These are phyloP conservation scores for Enteromius anoplus DNA, from an alignment of 2,797 vertebrate genomes.

Conservation along the genomic window DNA sequence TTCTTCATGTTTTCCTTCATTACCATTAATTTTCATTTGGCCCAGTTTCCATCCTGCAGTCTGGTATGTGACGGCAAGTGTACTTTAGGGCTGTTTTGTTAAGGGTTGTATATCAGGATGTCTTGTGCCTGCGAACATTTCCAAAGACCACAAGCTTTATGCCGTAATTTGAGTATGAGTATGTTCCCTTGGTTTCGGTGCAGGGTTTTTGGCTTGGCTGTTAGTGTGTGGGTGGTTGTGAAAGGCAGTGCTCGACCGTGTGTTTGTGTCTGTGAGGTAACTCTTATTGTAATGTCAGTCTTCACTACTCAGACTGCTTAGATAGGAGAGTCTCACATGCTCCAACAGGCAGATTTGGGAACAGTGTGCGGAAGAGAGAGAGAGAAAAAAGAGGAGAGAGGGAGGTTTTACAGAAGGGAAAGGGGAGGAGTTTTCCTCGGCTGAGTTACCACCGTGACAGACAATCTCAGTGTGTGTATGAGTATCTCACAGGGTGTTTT, in stretches of 20 bases:
- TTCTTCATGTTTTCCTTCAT: constrained; percentile 16
- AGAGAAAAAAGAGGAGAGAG: background rate
- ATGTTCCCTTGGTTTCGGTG: constrained; percentile 25
- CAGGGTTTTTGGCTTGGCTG: constrained; percentile 13
- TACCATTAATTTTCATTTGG: constrained; percentile 34
- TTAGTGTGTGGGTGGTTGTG: constrained; percentile 22
- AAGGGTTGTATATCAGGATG: constrained; percentile 44
- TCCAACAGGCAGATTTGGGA: constrained; percentile 55
- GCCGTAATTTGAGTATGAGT: constrained; percentile 28
- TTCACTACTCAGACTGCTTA: constrained; percentile 49
- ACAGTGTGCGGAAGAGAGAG: constrained; percentile 39
- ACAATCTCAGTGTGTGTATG: constrained; percentile 59
- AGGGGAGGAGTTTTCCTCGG: constrained; percentile 51
- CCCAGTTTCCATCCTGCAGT: constrained; percentile 4
- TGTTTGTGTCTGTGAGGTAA: constrained; percentile 16
- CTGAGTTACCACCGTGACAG: constrained; percentile 53
- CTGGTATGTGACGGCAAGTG: constrained; percentile 33
- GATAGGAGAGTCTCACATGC: constrained; percentile 57
- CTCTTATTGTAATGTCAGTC: constrained; percentile 46
- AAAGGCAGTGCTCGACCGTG: constrained; percentile 15
- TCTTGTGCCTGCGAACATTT: constrained; percentile 31
- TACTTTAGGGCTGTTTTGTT: constrained; percentile 42
- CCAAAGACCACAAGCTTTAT: constrained; percentile 39
- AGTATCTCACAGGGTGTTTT: constrained; percentile 45
- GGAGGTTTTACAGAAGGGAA: constrained; percentile 37